phyloP scores from a whole-genome alignment of 2,888 invertebrate genomes.

The Horisme vitalbata region DNA sequence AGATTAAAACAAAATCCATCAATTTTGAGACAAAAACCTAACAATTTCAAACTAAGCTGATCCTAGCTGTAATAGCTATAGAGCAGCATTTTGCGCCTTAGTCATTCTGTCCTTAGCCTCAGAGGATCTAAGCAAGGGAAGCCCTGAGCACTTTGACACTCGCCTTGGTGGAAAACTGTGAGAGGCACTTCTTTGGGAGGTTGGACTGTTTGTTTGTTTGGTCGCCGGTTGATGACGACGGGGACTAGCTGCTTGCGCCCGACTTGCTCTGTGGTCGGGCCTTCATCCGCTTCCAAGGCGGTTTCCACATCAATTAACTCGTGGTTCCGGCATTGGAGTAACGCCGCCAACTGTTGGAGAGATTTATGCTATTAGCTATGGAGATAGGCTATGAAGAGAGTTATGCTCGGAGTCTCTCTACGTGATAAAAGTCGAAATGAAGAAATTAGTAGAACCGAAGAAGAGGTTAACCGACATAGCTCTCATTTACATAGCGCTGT shows the following conservation, averaged over 20 bases:
- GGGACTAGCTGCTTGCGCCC: conserved; percentile 60
- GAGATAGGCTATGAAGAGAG: no score
- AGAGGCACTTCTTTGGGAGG: conserved; percentile 65
- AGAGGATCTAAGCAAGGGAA: conserved; percentile 68
- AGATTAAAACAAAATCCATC: no score
- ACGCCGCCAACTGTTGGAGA: conserved; percentile 58
- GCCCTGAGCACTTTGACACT: conserved; percentile 54
- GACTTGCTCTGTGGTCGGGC: conserved; percentile 49
- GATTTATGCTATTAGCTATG: neutral
- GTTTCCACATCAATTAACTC: conserved; percentile 77
- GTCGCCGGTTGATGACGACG: conserved; percentile 41
- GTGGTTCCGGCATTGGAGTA: conserved; percentile 72
- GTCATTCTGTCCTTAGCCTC: conserved; percentile 70
- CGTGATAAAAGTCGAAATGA: no score
- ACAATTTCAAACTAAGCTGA: conserved; percentile 6
- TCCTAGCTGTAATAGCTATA: conserved; percentile 60
- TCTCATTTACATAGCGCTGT: no score
- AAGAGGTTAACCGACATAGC: no score
- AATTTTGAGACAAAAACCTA: neutral
- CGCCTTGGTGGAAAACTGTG: conserved; percentile 68
- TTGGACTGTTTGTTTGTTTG: conserved; percentile 33
- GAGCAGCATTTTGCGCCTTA: conserved; percentile 58
- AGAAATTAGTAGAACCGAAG: no score
- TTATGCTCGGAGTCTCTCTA: no score
- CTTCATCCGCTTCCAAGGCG: conserved; percentile 77